Percentiles rank a stretch among this genome's conserved stretches.
Evolutionary conservation across 1,140 invertebrate genomes (phyloP).

Genomic region (Acromyrmex echinatior): DNA sequence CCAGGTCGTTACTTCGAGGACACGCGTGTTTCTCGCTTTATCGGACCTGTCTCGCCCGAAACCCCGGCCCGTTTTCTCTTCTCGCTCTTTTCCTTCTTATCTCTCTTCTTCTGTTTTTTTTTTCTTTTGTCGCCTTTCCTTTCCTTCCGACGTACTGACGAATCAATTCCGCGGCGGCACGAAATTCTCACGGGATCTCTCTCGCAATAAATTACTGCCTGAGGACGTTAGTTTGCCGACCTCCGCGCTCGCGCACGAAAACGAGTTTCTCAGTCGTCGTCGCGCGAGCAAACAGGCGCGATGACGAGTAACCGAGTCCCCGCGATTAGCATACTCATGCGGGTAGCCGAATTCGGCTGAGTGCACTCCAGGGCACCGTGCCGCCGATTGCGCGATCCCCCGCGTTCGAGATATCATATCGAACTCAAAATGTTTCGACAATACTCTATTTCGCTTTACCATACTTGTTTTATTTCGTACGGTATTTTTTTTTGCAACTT

Average conservation of each 20-base stretch:
- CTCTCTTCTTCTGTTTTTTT: not conserved
- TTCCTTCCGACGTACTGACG: constrained; percentile 24
- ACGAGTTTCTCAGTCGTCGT: constrained; percentile 67
- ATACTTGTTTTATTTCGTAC: not conserved
- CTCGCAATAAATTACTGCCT: constrained; percentile 45
- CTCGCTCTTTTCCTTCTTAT: not conserved
- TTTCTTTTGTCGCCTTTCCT: constrained; percentile 1
- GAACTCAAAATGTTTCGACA: not conserved
- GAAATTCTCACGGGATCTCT: constrained; percentile 64
- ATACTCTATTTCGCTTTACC: not conserved
- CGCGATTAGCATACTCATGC: constrained; percentile 73
- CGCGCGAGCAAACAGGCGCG: not conserved
- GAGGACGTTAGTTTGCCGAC: constrained; percentile 64
- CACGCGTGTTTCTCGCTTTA: not conserved
- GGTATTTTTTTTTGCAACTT: not conserved
- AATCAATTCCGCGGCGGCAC: constrained; percentile 40
- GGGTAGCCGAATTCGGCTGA: constrained; percentile 69
- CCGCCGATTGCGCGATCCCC: constrained; percentile 62
- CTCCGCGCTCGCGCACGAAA: constrained; percentile 62
- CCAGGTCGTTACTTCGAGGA: constrained; percentile 22
- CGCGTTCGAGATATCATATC: not conserved
- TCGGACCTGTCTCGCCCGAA: constrained; percentile 36
- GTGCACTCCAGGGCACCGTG: constrained; percentile 33
- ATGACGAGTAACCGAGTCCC: constrained; percentile 66
- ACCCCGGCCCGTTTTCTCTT: not conserved